Conservation (phyloP, 2,888 invertebrate genomes). For the Ophraella communa region DNA sequence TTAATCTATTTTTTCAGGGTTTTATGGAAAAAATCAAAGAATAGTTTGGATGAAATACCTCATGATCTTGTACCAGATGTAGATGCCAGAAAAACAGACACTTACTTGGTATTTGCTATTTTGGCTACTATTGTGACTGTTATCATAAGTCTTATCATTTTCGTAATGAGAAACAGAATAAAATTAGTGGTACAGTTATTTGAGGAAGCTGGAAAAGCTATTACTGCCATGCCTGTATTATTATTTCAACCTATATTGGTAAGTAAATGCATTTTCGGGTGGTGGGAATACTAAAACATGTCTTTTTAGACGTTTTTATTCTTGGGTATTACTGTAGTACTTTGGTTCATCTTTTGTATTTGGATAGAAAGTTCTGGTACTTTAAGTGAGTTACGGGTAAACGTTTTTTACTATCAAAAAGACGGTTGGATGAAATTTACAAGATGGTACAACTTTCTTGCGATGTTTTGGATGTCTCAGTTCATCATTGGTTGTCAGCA, state of each 20-base stretch:
- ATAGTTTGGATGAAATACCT: slow-evolving; percentile 41
- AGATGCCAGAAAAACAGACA: slow-evolving; percentile 51
- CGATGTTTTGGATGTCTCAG: slow-evolving; percentile 70
- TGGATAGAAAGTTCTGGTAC: slow-evolving; percentile 70
- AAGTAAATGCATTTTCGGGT: slow-evolving; percentile 41
- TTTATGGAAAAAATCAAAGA: slow-evolving; percentile 57
- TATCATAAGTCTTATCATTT: slow-evolving; percentile 63
- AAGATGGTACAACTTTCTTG: slow-evolving; percentile 65
- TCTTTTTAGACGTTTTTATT: slow-evolving; percentile 53
- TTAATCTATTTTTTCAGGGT: slow-evolving; percentile 53
- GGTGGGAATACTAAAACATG: background rate
- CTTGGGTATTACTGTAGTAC: slow-evolving; percentile 61
- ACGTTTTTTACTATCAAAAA: slow-evolving; percentile 55
- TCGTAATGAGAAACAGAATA: slow-evolving; percentile 69
- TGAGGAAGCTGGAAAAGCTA: slow-evolving; percentile 71
- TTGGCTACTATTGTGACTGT: slow-evolving; percentile 66
- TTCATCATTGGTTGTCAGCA: slow-evolving; percentile 73
- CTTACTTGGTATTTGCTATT: slow-evolving; percentile 67
- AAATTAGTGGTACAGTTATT: slow-evolving; percentile 69
- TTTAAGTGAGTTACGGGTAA: slow-evolving; percentile 43
- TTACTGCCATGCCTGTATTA: slow-evolving; percentile 67
- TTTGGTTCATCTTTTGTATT: slow-evolving; percentile 66
- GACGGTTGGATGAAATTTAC: slow-evolving; percentile 58
- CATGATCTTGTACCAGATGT: slow-evolving; percentile 40
- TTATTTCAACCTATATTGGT: slow-evolving; percentile 69